Percentiles rank a stretch among this genome's conserved stretches.
Evolutionary conservation across 2,888 invertebrate genomes (phyloP).

Genomic region (Drosophila buzzatii): DNA sequence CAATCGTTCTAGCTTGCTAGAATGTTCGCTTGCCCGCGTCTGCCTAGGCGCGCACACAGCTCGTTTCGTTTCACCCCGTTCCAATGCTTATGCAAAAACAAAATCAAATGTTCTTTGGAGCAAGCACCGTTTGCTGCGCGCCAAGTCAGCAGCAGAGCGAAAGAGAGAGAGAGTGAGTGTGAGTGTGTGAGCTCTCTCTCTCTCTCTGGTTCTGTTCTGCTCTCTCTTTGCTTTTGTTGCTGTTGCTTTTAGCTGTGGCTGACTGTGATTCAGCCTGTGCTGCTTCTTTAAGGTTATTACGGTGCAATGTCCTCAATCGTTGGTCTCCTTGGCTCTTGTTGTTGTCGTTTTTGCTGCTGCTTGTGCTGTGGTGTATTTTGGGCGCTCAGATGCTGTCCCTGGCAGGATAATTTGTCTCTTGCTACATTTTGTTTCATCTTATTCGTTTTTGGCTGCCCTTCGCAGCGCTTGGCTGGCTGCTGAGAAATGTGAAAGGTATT

Average conservation of each 20-base stretch:
- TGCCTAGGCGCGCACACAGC: constrained; percentile 54
- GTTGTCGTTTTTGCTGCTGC: constrained; percentile 19
- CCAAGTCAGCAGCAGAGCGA: constrained; percentile 52
- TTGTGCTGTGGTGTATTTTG: constrained; percentile 40
- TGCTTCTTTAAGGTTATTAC: constrained; percentile 82
- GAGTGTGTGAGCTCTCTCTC: constrained; percentile 1
- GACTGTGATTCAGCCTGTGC: constrained; percentile 54
- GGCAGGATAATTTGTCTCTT: constrained; percentile 43
- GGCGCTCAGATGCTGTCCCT: constrained; percentile 72
- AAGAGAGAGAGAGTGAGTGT: constrained; percentile 6
- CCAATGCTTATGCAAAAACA: constrained; percentile 56
- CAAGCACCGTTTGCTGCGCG: constrained; percentile 63
- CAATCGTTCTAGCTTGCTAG: background rate
- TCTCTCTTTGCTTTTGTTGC: constrained; percentile 18
- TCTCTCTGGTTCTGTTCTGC: constrained; percentile 4
- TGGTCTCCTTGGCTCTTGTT: constrained; percentile 63
- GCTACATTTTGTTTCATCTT: constrained; percentile 9
- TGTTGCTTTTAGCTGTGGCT: constrained; percentile 23
- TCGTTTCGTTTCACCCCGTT: constrained; percentile 15
- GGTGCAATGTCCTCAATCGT: constrained; percentile 83
- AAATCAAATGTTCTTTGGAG: constrained; percentile 39
- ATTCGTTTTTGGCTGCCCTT: constrained; percentile 56
- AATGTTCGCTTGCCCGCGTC: background rate
- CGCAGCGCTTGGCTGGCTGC: constrained; percentile 32
- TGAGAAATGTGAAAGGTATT: constrained; percentile 71